Base-by-base conservation (phyloP, 2,888 invertebrate species). In the Amblyteles armatorius region DNA sequence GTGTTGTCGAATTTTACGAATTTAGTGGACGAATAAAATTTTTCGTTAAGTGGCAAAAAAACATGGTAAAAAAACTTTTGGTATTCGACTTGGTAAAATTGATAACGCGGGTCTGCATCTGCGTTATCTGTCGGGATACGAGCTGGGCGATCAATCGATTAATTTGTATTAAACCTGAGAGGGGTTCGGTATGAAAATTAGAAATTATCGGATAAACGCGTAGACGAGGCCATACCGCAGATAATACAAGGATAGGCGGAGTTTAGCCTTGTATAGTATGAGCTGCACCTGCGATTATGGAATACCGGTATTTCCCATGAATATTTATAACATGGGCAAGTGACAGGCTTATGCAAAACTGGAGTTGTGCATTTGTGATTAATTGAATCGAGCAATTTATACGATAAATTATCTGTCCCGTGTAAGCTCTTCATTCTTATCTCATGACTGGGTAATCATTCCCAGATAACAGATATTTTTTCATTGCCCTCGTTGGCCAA, bases 121-220 rank as follows among this genome's bases (percentile, higher is more conserved):
- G 50, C 33, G 29, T 33, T 60, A 68, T 74, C 48, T 36, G 33
- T 57, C 69, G 19, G 68, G 48, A 68, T 48, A 68, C 16, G 57
- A 57, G 57, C 33, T 22, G 16, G 36, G 44, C 57, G 68, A 68
- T 81, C 57, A 48, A 74, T 19, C 80, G 57, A 74, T 81, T 68
- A 81, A 68, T 81, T 74, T 57, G 48, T 55, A 74, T 74, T n/a
- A 48, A 68, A 48, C 67, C 57, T 22, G 29, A 7, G n/a, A 11
- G 33, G 19, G 33, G 19, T 13, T 36, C 19, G 13, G 65, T 67
- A 65, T 52, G 72, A 80, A 80, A 80, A 73, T 80, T 65, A 73
- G 65, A 73, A 80, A 80, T 80, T 80, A 80, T 80, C 79, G 80
- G 68, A 73, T 81, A 68, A 81, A 44, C 74, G 55, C 67, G 65